A percentile compares a stretch with the other conserved stretches of the same genome.
phyloP scores from a whole-genome alignment of 23 tunicate species.

The Clavelina lepadiformis region DNA sequence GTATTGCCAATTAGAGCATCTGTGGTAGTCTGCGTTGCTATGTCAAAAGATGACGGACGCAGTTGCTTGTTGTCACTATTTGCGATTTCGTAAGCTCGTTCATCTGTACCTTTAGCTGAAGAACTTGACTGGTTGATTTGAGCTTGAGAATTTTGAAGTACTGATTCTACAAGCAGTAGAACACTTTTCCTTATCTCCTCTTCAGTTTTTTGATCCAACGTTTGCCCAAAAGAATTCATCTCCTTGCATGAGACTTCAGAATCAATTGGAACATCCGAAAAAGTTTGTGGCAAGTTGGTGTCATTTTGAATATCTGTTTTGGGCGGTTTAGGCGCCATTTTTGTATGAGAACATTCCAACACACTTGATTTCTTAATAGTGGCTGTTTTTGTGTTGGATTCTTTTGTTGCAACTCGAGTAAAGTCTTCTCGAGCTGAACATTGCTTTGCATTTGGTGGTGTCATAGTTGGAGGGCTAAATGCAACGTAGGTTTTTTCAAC shows the following conservation, averaged over 20 bases:
- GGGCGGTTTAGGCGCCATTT: not conserved
- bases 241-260: too few relatives aligned
- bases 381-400: not conserved
- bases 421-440: not conserved
- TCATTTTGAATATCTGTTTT: not conserved
- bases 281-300: not conserved
- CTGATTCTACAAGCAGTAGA: not conserved
- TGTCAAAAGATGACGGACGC: constrained; percentile 2
- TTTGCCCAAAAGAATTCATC: too few relatives aligned
- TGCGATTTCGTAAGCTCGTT: not conserved
- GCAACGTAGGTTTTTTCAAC: constrained; percentile 30
- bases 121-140: too few relatives aligned
- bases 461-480: constrained; percentile 30
- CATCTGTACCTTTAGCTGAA: constrained; percentile 14
- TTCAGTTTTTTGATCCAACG: not conserved
- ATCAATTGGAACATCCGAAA: not conserved
- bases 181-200: not conserved
- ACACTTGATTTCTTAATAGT: not conserved
- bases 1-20: not conserved
- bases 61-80: not conserved
- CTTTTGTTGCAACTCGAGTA: not conserved
- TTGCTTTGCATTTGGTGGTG: not conserved
- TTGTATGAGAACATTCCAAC: not conserved
- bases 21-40: constrained; percentile 1
- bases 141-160: not conserved